Evolutionary conservation across 2,113 vertebrate genomes (phyloP), one percentile per base, ranked within the genome.

Genomic region (Thinocorus orbignyianus): DNA sequence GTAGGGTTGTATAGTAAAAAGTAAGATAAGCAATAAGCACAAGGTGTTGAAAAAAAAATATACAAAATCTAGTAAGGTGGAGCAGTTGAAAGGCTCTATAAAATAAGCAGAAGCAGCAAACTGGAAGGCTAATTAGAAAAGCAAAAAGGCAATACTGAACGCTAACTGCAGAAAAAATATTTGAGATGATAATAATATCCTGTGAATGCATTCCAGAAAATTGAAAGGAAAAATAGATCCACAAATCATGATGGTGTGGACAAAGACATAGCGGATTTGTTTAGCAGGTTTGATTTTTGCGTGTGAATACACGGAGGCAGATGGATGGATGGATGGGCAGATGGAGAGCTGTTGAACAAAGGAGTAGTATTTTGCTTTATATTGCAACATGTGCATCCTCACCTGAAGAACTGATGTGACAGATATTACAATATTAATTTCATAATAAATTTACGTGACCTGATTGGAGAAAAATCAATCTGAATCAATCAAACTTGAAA

Each of bases 1-100:
- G 95, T 41, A 95, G 92, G 84, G 84, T 95, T 96, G 81, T 95
- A 70, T 83, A 94, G 79, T 39, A 90, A 95, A 91, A 79, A 94
- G 93, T 88, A 83, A 93, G 97, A 97, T 97, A 97, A 95, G 90
- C 90, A 95, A 54, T 90, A 95, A 95, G 68, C 78, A 95, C 55
- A 97, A 97, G 92, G 94, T 94, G 65, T 89, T 93, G 91, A 15
- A 30, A 81, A 83, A 82, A 93, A 94, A 91, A 90, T 19, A 82
- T n/a, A 87, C 62, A 83, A 95, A 87, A 69, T 87, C 73, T 91
- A 44, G 88, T 76, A 81, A 96, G 90, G 94, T 95, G 88, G 52
- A 95, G 72, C 49, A 55, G 58, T 48, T 91, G 71, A 87, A 95
- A 92, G 39, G 51, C 84, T 81, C 17, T 61, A 41, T 61, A 73